Evolutionary conservation across 2,797 vertebrate species (phyloP).

Genomic region (Gambelia wislizenii): DNA sequence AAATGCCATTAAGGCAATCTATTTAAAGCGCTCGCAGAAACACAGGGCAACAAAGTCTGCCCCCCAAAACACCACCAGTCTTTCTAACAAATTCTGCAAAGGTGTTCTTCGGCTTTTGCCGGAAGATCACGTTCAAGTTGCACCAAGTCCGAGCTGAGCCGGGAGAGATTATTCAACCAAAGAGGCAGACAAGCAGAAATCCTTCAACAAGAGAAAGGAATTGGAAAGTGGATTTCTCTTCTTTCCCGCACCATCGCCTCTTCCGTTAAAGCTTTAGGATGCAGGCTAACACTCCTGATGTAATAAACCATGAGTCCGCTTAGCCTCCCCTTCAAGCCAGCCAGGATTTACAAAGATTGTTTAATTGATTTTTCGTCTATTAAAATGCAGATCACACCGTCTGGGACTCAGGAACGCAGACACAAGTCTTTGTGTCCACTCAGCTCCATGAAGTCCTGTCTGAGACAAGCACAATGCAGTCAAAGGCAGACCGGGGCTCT

Average conservation of each 20-base stretch:
- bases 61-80: not conserved
- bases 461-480: slow-evolving; percentile 77
- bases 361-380: slow-evolving; percentile 83
- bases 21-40: not conserved
- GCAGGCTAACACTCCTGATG: slow-evolving; percentile 46
- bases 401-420: slow-evolving; percentile 78
- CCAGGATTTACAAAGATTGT: slow-evolving; percentile 76
- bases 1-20: not conserved
- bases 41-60: accelerated
- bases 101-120: not conserved
- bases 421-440: slow-evolving; percentile 78
- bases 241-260: not conserved
- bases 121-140: not conserved
- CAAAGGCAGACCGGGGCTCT: slow-evolving; percentile 74
- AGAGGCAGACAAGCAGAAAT: not conserved
- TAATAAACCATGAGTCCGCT: slow-evolving; percentile 57
- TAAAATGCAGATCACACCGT: slow-evolving; percentile 83
- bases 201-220: not conserved
- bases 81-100: not conserved
- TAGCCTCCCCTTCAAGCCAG: slow-evolving; percentile 39
- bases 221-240: not conserved
- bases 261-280: not conserved
- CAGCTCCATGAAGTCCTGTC: slow-evolving; percentile 78
- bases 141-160: not conserved
- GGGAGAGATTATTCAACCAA: not conserved